Conservation (phyloP, 2,113 vertebrate genomes). For the Notothenia rossii region DNA sequence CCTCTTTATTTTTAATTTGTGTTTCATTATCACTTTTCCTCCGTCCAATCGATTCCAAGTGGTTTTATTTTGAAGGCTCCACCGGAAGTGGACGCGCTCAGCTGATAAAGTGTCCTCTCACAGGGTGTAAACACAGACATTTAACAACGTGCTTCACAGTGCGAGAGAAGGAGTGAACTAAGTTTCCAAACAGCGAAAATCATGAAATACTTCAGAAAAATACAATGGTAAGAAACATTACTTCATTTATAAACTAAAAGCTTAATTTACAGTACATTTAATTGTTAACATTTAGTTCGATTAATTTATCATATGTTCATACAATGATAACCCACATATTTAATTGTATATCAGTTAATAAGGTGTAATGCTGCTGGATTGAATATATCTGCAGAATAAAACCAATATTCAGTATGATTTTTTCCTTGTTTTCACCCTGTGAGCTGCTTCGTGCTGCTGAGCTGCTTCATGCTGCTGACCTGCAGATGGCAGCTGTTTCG, state of each 20-base stretch:
- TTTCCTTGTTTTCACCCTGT: no score
- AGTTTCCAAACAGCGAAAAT: slow-evolving; percentile 5
- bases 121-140: not conserved
- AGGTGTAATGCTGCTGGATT: no score
- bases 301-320: not conserved
- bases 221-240: slow-evolving; percentile 18
- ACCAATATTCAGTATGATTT: no score
- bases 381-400: no score
- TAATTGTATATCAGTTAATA: not conserved
- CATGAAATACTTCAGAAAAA: not conserved
- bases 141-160: not conserved
- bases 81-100: not conserved
- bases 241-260: not conserved
- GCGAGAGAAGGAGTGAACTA: not conserved
- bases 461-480: no score
- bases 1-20: not conserved
- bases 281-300: not conserved
- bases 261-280: not conserved
- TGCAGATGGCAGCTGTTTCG: no score
- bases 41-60: no score
- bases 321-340: no score
- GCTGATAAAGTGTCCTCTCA: not conserved
- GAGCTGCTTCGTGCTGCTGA: no score
- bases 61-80: slow-evolving; percentile 17
- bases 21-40: no score